Conservation (phyloP, 2,888 invertebrate species). For the Parnassius orleans region DNA sequence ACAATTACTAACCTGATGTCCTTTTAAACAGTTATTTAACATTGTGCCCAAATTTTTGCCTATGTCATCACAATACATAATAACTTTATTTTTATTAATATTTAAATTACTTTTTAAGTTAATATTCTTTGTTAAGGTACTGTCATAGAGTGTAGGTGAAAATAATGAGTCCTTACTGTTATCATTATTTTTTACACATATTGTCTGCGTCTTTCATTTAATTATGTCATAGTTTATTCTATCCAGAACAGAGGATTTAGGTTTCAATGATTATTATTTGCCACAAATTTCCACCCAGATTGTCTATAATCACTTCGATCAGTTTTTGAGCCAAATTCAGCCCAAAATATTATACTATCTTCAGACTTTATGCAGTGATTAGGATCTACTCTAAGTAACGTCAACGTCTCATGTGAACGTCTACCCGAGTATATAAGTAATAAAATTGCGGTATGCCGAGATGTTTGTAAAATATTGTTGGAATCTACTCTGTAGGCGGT, state of each 20-base stretch:
- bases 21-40: too few relatives aligned
- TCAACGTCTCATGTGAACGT: background rate
- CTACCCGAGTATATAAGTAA: background rate
- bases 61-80: too few relatives aligned
- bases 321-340: conserved; percentile 31
- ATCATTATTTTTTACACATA: too few relatives aligned
- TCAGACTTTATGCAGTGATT: background rate
- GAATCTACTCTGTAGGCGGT: background rate
- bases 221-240: conserved; percentile 8
- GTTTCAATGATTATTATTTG: conserved; percentile 14
- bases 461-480: background rate
- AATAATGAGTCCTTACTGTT: too few relatives aligned
- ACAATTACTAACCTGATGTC: too few relatives aligned
- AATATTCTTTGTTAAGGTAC: too few relatives aligned
- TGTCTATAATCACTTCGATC: conserved; percentile 28
- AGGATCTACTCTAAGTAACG: background rate
- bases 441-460: background rate
- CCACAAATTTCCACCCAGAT: conserved; percentile 30
- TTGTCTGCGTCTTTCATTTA: conserved; percentile 10
- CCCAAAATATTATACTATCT: conserved; percentile 25
- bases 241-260: conserved; percentile 26
- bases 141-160: too few relatives aligned
- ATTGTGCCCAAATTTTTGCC: too few relatives aligned
- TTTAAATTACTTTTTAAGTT: too few relatives aligned
- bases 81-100: too few relatives aligned